Percentiles rank a stretch among this genome's conserved stretches.
Conservation (phyloP, 2,888 invertebrate species). For the Ethmia dodecea region DNA sequence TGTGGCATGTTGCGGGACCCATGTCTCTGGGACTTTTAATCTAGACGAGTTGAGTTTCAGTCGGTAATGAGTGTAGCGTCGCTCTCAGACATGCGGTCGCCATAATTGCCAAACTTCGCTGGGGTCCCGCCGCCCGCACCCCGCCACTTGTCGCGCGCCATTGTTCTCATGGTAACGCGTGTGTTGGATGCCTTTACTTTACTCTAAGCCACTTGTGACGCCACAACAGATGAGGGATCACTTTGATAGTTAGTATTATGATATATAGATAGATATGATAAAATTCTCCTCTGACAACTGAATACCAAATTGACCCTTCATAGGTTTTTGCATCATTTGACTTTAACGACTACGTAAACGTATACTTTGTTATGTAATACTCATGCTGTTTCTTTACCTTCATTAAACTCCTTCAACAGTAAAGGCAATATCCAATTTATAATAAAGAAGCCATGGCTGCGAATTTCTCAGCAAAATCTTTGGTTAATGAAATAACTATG, state of each 20-base stretch:
- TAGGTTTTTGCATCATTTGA: too few relatives aligned
- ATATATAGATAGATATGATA: slow-evolving; percentile 1
- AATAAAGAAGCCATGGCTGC: neutral
- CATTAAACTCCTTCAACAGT: too few relatives aligned
- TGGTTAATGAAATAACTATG: slow-evolving; percentile 72
- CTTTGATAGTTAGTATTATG: slow-evolving; percentile 7
- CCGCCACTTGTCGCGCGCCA: slow-evolving; percentile 62
- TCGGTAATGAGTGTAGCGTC: slow-evolving; percentile 72
- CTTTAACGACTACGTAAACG: too few relatives aligned
- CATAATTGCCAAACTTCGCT: slow-evolving; percentile 76
- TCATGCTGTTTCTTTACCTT: too few relatives aligned
- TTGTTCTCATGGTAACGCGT: slow-evolving; percentile 66
- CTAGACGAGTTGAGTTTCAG: slow-evolving; percentile 67
- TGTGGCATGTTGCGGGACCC: slow-evolving; percentile 36
- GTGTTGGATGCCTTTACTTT: slow-evolving; percentile 50
- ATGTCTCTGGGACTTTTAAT: slow-evolving; percentile 65
- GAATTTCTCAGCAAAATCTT: slow-evolving; percentile 42
- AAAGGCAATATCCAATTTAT: too few relatives aligned
- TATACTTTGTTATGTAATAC: too few relatives aligned
- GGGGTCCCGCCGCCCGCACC: slow-evolving; percentile 48
- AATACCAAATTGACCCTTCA: too few relatives aligned
- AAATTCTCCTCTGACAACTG: slow-evolving; percentile 1
- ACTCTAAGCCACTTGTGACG: slow-evolving; percentile 35
- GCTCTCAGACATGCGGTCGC: slow-evolving; percentile 75
- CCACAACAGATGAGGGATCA: slow-evolving; percentile 21